Percentiles rank a stretch among this genome's conserved stretches.
Conservation (phyloP, 1,140 invertebrate genomes). For the Xylocopa sonorina region DNA sequence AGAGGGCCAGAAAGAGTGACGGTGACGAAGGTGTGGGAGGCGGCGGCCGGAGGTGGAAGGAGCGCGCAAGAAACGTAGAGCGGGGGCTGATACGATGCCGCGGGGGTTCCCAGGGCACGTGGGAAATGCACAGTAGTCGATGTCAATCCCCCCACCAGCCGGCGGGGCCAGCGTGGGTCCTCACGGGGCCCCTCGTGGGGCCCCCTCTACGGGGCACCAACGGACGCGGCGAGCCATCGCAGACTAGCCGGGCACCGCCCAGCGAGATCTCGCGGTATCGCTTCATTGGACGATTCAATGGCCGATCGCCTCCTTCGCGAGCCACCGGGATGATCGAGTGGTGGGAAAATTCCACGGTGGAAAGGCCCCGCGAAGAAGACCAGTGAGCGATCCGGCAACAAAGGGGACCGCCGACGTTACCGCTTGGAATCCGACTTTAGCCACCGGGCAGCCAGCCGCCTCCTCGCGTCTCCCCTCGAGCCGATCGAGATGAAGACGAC, state of each 20-base stretch:
- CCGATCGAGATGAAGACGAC: constrained; percentile 40
- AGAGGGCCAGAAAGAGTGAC: constrained; percentile 45
- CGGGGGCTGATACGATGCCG: constrained; percentile 79
- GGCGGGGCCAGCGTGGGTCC: constrained; percentile 48
- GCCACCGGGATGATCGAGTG: constrained; percentile 57
- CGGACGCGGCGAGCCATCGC: constrained; percentile 66
- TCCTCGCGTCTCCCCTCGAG: too few species aligned
- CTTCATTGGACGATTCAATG: constrained; percentile 68
- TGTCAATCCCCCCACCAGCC: constrained; percentile 75
- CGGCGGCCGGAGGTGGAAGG: constrained; percentile 63
- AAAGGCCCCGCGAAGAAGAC: constrained; percentile 48
- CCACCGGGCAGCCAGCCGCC: constrained; percentile 34
- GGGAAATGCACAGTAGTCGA: constrained; percentile 83
- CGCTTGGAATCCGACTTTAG: constrained; percentile 51
- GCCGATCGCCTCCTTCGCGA: constrained; percentile 72
- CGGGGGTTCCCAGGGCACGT: constrained; percentile 83
- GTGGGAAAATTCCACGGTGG: constrained; percentile 72
- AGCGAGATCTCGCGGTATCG: constrained; percentile 68
- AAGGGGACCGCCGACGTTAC: constrained; percentile 67
- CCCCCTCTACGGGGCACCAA: constrained; percentile 67
- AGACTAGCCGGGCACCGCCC: constrained; percentile 66
- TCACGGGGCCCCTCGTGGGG: constrained; percentile 57
- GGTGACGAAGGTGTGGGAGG: constrained; percentile 62
- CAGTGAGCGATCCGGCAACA: constrained; percentile 69
- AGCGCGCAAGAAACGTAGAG: constrained; percentile 72